Evolutionary conservation across 1,140 invertebrate genomes (phyloP), one percentile per base, ranked within the genome.

Genomic region (Drosophila kanapiae): DNA sequence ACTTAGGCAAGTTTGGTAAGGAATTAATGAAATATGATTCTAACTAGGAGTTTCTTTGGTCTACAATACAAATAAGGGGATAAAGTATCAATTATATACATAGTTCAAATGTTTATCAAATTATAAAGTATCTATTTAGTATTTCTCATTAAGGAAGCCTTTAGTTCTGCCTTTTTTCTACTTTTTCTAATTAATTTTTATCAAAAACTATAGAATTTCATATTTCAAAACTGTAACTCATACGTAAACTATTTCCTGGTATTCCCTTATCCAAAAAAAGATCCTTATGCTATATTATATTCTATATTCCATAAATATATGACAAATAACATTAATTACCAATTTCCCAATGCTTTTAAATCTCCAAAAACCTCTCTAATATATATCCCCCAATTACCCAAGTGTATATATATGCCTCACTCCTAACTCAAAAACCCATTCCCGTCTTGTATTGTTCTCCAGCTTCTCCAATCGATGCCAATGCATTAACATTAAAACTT

Each of bases 401-500:
- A 37, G 51, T 37, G 4, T 10, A 56, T n/a, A 38, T 42, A 40
- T 42, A 13, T 13, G 10, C 13, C 33, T 11, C 16, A 37, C 16
- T 23, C 40, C 38, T 31, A 64, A 29, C 3, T 18, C 27, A 45
- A 58, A 45, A 23, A 23, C 11, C 38, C 18, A 37, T 27, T 56
- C 18, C 53, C 61, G 0, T 27, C 35, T 23, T 60, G 49, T 51
- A 63, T 77, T 80, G 72, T 63, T 59, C 63, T 51, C 45, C 54
- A 58, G 37, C 54, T 60, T n/a, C 49, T 51, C 51, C 60, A 68
- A 84, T 84, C 83, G 74, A 65, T 54, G 42, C 53, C 76, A 78
- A 82, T 85, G 82, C 82, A 82, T 85, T 78, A 75, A 79, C 82
- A 82, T 86, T 78, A 82, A 78, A 86, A 77, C 74, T 85, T 75